These are phyloP conservation scores for Macrosteles quadrilineatus DNA, from an alignment of 1,140 invertebrate genomes.

Conservation along the genomic window DNA sequence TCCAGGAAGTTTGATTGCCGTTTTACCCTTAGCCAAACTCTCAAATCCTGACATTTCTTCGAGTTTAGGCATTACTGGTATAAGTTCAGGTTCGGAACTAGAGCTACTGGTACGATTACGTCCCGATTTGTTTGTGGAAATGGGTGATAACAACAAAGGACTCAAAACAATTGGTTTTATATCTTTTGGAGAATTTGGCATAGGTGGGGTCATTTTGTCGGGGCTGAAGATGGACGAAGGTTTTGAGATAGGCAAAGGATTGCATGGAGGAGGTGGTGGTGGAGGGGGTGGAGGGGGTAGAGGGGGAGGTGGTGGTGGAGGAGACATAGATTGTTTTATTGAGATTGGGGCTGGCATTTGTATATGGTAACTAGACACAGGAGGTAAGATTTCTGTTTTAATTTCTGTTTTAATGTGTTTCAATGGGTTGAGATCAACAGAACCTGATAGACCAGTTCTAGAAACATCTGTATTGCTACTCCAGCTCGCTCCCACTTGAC, in stretches of 20 bases:
- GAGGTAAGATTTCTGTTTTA: not conserved
- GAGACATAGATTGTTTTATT: slow-evolving; percentile 19
- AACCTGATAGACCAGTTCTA: no score
- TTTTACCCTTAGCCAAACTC: slow-evolving; percentile 47
- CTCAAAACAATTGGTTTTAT: slow-evolving; percentile 41
- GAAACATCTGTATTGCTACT: no score
- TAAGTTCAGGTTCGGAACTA: slow-evolving; percentile 49
- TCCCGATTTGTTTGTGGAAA: slow-evolving; percentile 37
- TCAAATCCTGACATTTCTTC: slow-evolving; percentile 51
- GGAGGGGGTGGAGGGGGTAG: slow-evolving; percentile 35
- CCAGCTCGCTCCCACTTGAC: not conserved
- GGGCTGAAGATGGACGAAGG: slow-evolving; percentile 55
- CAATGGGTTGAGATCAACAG: not conserved
- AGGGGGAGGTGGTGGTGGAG: slow-evolving; percentile 34
- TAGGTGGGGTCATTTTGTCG: slow-evolving; percentile 51
- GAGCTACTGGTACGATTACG: slow-evolving; percentile 45
- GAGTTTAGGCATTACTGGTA: slow-evolving; percentile 50
- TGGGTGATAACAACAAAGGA: slow-evolving; percentile 9
- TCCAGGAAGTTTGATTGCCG: slow-evolving; percentile 43
- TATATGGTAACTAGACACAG: not conserved
- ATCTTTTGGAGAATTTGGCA: slow-evolving; percentile 42
- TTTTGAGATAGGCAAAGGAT: slow-evolving; percentile 30
- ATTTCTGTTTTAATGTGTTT: slow-evolving; percentile 4
- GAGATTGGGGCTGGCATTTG: not conserved
- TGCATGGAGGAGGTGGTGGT: slow-evolving; percentile 35